These are phyloP conservation scores for Lacerta viridis DNA, from an alignment of 2,797 vertebrate species.

Conservation along the genomic window DNA sequence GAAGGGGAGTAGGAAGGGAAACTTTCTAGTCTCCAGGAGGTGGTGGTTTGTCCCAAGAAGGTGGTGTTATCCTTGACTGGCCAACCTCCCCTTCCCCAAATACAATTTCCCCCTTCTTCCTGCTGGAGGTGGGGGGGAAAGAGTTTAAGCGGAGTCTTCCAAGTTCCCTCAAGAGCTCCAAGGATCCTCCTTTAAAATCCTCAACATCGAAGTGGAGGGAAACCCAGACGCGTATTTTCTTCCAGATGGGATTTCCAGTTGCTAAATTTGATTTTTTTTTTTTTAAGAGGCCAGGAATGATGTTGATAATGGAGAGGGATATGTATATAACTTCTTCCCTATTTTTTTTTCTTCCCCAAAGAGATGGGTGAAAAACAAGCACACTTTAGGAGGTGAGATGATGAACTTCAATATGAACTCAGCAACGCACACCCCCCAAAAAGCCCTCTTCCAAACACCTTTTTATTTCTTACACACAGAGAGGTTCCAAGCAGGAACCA, in stretches of 20 bases:
- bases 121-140: not conserved
- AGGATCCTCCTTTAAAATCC: not conserved
- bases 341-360: not conserved
- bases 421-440: not conserved
- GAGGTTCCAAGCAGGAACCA: not conserved
- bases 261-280: not conserved
- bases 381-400: not conserved
- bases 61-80: not conserved
- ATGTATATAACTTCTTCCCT: not conserved
- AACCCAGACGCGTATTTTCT: not conserved
- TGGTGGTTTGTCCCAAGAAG: not conserved
- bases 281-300: not conserved
- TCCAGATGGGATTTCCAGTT: not conserved
- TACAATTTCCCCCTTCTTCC: not conserved
- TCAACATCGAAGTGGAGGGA: not conserved
- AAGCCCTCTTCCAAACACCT: not conserved
- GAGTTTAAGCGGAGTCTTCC: not conserved
- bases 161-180: slow-evolving; percentile 7
- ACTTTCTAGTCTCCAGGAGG: not conserved
- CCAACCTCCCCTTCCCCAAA: not conserved
- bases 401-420: not conserved
- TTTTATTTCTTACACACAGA: not conserved
- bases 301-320: not conserved
- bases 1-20: not conserved
- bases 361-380: not conserved